Evolutionary conservation across 2,797 vertebrate species (phyloP).

Genomic region (Ibycter americanus): DNA sequence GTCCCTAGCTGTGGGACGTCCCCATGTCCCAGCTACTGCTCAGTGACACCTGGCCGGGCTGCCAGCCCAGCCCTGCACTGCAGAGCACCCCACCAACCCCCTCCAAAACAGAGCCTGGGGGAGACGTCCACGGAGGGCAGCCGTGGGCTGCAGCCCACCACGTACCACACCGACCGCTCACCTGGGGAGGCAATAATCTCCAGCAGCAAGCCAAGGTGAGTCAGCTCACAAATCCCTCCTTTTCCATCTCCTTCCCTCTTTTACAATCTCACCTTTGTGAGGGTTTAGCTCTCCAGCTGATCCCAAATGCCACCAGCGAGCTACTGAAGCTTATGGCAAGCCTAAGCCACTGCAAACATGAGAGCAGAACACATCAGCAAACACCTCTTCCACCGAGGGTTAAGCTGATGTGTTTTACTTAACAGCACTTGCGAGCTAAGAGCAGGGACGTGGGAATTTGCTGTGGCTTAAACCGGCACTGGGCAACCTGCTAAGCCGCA

Average conservation of each 20-base stretch:
- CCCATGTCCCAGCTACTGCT: background rate
- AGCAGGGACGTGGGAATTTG: conserved; percentile 9
- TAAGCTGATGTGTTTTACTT: conserved; percentile 42
- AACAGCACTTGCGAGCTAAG: conserved; percentile 10
- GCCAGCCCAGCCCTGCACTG: background rate
- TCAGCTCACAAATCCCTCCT: background rate
- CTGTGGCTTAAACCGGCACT: background rate
- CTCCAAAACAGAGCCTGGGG: background rate
- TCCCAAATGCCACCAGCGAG: background rate
- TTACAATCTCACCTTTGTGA: background rate
- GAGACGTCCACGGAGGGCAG: background rate
- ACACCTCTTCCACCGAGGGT: background rate
- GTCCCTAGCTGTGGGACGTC: rapidly evolving
- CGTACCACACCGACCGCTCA: rapidly evolving
- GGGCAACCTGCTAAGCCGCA: background rate
- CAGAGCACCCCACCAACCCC: background rate
- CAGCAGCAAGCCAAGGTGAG: background rate
- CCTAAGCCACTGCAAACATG: background rate
- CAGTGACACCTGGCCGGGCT: background rate
- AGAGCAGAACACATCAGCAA: background rate
- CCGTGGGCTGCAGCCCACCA: background rate
- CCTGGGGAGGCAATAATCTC: background rate
- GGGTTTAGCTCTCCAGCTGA: background rate
- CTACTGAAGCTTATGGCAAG: background rate
- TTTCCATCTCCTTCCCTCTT: background rate